These are phyloP conservation scores for Chionodraco myersi DNA, from an alignment of 2,113 vertebrate genomes.

Conservation along the genomic window DNA sequence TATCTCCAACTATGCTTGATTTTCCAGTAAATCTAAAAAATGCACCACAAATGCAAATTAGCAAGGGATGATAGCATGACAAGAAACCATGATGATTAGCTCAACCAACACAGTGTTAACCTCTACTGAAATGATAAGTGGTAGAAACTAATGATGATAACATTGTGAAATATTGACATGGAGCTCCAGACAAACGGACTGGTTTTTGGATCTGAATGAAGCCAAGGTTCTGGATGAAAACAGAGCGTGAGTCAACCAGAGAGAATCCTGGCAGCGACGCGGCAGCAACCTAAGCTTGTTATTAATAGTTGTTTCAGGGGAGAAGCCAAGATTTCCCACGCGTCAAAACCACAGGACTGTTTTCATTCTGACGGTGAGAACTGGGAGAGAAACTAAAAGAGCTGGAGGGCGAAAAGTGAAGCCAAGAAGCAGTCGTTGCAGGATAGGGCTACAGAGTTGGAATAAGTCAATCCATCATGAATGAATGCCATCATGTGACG, in stretches of 20 bases:
- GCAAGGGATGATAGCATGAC: not conserved
- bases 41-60: not conserved
- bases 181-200: not conserved
- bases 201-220: not conserved
- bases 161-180: not conserved
- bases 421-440: slow-evolving; percentile 2
- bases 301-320: slow-evolving; percentile 75
- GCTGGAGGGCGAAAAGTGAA: not conserved
- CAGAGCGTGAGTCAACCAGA: slow-evolving; percentile 64
- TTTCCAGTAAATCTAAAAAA: not conserved
- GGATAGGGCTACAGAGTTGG: not conserved
- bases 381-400: not conserved
- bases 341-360: slow-evolving; percentile 30
- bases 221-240: slow-evolving; percentile 63
- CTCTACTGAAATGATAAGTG: no score
- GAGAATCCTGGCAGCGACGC: slow-evolving; percentile 70
- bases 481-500: no score
- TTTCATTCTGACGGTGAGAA: slow-evolving; percentile 32
- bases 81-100: slow-evolving; percentile 32
- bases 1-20: not conserved
- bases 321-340: slow-evolving; percentile 45
- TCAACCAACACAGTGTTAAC: not conserved
- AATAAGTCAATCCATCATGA: no score
- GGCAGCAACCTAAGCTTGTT: slow-evolving; percentile 62
- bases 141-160: slow-evolving; percentile 5